phyloP scores from a whole-genome alignment of 1,140 invertebrate species.

The Atopsyche davidsoni region DNA sequence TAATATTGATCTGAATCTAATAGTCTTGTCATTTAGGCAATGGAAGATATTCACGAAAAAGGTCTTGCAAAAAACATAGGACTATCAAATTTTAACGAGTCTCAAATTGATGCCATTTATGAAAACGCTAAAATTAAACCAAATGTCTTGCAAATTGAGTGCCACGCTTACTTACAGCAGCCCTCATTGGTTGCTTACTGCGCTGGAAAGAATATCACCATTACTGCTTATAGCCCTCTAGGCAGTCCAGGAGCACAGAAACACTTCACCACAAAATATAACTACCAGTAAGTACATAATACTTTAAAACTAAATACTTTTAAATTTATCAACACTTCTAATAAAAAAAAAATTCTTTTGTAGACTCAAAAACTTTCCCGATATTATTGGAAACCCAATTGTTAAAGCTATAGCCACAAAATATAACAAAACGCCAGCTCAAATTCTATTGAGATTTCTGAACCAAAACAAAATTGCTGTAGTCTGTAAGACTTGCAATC shows the following conservation, averaged over 20 bases:
- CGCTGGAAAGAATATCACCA: conserved; percentile 58
- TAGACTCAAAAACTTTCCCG: conserved; percentile 46
- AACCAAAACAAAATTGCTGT: conserved; percentile 48
- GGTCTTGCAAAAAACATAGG: conserved; percentile 65
- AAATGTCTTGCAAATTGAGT: conserved; percentile 51
- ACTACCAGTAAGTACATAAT: conserved; percentile 45
- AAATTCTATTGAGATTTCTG: conserved; percentile 53
- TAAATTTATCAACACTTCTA: neutral
- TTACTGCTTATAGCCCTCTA: conserved; percentile 82
- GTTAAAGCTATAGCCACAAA: conserved; percentile 44
- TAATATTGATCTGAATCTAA: neutral
- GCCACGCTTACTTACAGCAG: conserved; percentile 81
- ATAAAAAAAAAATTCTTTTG: conserved; percentile 13
- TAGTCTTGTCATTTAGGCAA: conserved; percentile 48
- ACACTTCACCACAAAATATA: conserved; percentile 47
- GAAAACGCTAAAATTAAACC: conserved; percentile 18
- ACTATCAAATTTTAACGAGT: conserved; percentile 71
- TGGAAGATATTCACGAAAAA: conserved; percentile 64
- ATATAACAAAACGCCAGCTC: conserved; percentile 47
- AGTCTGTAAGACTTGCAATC: conserved; percentile 53
- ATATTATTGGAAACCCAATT: conserved; percentile 51
- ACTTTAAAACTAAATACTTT: conserved; percentile 2
- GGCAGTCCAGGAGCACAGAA: conserved; percentile 52
- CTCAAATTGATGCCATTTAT: conserved; percentile 53
- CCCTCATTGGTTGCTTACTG: conserved; percentile 69